phyloP scores from a whole-genome alignment of 35 echinoderm and acorn worm genomes.

The Ophiothrix spiculata region DNA sequence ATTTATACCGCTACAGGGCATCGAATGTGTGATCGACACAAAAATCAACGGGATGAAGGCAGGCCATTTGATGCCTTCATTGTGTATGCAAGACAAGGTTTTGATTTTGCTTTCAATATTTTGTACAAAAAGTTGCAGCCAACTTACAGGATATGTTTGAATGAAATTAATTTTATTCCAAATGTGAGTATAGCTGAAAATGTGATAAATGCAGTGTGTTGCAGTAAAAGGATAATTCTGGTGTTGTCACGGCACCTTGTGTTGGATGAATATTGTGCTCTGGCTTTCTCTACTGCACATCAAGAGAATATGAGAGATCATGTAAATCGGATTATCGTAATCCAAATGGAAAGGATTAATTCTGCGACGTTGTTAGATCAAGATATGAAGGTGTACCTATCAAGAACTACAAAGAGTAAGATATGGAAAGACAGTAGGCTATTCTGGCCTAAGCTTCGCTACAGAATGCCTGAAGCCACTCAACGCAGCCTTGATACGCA shows the following conservation, averaged over 20 bases:
- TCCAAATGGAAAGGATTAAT: background rate
- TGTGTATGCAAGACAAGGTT: background rate
- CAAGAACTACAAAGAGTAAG: conserved; percentile 2
- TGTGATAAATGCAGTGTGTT: background rate
- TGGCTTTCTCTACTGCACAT: background rate
- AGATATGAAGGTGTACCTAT: background rate
- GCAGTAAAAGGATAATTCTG: background rate
- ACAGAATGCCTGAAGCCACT: background rate
- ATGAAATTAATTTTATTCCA: background rate
- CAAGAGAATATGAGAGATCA: background rate
- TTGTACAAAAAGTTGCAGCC: background rate
- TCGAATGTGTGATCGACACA: background rate
- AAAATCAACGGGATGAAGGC: background rate
- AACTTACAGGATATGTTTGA: background rate
- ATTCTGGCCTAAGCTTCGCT: background rate
- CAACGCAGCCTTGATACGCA: background rate
- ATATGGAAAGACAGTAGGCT: background rate
- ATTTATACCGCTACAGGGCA: background rate
- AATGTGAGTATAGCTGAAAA: background rate
- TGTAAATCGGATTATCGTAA: background rate
- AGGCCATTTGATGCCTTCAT: conserved; percentile 4
- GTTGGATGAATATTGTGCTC: background rate
- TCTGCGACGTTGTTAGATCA: background rate
- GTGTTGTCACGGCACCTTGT: background rate
- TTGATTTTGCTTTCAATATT: background rate